A percentile compares a stretch with the other conserved stretches of the same genome.
These are phyloP conservation scores for Apamea anceps DNA, from an alignment of 2,888 invertebrate species.

Conservation along the genomic window DNA sequence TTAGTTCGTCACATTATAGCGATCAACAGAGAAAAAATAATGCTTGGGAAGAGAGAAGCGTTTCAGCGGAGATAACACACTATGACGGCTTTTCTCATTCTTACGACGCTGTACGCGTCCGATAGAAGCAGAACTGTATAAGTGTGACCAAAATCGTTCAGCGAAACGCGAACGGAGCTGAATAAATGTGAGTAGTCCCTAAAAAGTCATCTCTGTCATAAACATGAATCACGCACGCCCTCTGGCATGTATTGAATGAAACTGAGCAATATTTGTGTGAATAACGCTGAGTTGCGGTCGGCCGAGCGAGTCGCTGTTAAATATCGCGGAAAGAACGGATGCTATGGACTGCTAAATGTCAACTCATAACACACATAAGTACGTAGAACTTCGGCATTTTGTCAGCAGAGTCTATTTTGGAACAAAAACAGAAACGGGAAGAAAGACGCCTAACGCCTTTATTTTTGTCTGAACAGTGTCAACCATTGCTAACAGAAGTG, in stretches of 20 bases:
- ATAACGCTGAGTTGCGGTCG: slow-evolving; percentile 22
- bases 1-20: too few species aligned
- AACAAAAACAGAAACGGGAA: neutral
- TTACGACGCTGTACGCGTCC: too few species aligned
- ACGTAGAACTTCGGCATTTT: neutral
- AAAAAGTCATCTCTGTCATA: slow-evolving; percentile 33
- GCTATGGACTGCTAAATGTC: neutral
- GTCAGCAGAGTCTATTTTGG: neutral
- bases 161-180: too few species aligned
- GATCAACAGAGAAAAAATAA: too few species aligned
- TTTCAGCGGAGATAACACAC: too few species aligned
- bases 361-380: neutral
- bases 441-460: neutral
- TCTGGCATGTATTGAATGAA: slow-evolving; percentile 40
- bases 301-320: slow-evolving; percentile 2
- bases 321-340: slow-evolving; percentile 33
- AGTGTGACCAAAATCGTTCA: too few species aligned
- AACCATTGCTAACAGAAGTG: neutral
- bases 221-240: slow-evolving; percentile 41
- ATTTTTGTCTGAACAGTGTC: neutral
- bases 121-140: too few species aligned
- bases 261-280: slow-evolving; percentile 38
- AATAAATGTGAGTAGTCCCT: too few species aligned
- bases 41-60: too few species aligned
- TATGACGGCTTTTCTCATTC: too few species aligned